Conservation (phyloP, 2,797 vertebrate genomes). For the Paguma larvata region DNA sequence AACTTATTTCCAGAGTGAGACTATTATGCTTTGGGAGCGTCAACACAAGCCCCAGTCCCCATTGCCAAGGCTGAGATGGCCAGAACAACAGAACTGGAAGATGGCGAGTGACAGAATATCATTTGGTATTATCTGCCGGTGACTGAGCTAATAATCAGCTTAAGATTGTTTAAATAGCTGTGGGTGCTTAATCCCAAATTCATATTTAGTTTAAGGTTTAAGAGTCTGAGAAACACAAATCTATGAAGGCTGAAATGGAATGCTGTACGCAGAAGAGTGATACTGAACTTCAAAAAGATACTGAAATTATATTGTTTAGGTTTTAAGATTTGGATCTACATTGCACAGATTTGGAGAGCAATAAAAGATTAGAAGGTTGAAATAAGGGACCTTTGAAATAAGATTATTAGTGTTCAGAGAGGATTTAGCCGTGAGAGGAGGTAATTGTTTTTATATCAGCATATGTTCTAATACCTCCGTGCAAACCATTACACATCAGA, state of each 20-base stretch:
- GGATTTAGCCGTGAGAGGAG: constrained; percentile 22
- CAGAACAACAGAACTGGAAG: background rate
- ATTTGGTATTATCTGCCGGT: background rate
- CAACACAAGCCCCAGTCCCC: background rate
- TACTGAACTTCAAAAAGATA: constrained; percentile 41
- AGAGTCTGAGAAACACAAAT: constrained; percentile 21
- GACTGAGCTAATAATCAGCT: constrained; percentile 59
- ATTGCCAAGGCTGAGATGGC: background rate
- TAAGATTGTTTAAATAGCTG: constrained; percentile 61
- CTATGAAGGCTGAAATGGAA: constrained; percentile 65
- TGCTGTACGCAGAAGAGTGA: background rate
- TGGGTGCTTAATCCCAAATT: background rate
- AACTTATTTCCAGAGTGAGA: background rate
- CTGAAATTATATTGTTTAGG: background rate
- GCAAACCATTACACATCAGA: background rate
- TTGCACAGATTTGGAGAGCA: background rate
- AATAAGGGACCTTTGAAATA: constrained; percentile 41
- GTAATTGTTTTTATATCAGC: constrained; percentile 44
- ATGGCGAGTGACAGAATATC: background rate
- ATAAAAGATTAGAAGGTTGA: constrained; percentile 39
- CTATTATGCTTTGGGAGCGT: background rate
- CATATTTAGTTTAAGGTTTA: background rate
- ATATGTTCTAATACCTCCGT: constrained; percentile 36
- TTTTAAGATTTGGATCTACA: background rate
- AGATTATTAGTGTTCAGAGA: constrained; percentile 46